A percentile compares a stretch with the other conserved stretches of the same genome.
Conservation (phyloP, 2,113 vertebrate species). For the Bubo blakistoni region DNA sequence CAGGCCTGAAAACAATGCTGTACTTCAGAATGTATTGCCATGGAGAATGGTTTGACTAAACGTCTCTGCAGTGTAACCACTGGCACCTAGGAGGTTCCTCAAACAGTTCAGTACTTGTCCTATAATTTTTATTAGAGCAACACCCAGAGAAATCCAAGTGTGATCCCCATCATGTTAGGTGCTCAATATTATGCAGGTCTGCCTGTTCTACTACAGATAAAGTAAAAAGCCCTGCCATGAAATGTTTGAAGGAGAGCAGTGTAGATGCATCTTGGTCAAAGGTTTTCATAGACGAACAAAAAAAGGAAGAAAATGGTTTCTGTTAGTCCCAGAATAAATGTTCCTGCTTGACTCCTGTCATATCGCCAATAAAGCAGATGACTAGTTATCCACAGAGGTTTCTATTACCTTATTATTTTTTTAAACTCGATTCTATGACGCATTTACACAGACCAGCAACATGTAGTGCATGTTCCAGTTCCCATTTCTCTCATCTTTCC, state of each 20-base stretch:
- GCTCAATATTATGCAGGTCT: not conserved
- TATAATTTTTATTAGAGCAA: not conserved
- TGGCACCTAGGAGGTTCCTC: not conserved
- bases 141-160: not conserved
- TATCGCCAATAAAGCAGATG: not conserved
- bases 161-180: not conserved
- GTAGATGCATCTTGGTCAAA: rapidly evolving
- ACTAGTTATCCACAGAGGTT: not conserved
- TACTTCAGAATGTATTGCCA: rapidly evolving
- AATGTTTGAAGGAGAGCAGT: not conserved
- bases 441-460: not conserved
- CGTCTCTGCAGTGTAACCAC: not conserved
- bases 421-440: not conserved
- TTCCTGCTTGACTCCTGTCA: not conserved
- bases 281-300: not conserved
- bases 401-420: not conserved
- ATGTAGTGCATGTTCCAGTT: not conserved
- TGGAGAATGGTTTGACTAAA: not conserved
- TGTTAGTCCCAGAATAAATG: not conserved
- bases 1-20: not conserved
- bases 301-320: not conserved
- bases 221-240: not conserved
- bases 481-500: not conserved
- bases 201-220: not conserved
- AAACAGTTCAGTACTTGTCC: not conserved